These are phyloP conservation scores for Macrophya annulata DNA, from an alignment of 2,888 invertebrate genomes.

Conservation along the genomic window DNA sequence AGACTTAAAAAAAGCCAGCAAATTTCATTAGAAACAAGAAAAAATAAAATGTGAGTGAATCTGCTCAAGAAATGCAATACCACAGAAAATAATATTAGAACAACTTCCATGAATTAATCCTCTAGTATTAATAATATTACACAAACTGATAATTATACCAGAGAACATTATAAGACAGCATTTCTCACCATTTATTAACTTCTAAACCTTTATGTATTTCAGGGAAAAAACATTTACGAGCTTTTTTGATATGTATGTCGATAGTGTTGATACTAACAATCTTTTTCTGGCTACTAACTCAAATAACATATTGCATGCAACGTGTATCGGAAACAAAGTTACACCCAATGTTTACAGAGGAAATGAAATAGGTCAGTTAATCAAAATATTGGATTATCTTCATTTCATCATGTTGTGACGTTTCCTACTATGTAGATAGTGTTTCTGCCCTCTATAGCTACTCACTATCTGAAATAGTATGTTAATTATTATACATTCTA, in stretches of 20 bases:
- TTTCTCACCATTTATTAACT: not conserved
- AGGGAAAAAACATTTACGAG: conserved; percentile 66
- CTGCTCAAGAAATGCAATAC: not conserved
- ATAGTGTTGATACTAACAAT: conserved; percentile 78
- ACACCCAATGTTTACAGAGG: conserved; percentile 70
- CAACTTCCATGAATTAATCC: not conserved
- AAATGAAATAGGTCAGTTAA: conserved; percentile 65
- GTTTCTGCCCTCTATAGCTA: conserved; percentile 62
- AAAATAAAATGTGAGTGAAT: conserved; percentile 58
- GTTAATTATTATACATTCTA: conserved; percentile 33
- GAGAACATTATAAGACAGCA: not conserved
- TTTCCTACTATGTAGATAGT: conserved; percentile 3
- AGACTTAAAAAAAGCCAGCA: conserved; percentile 79
- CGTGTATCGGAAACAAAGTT: conserved; percentile 72
- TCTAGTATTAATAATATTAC: not conserved
- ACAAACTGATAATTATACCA: not conserved
- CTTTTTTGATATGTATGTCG: conserved; percentile 79
- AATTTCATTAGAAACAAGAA: conserved; percentile 71
- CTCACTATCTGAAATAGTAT: not conserved
- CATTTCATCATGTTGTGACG: not conserved
- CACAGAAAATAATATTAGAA: not conserved
- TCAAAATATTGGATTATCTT: not conserved
- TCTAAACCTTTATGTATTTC: conserved; percentile 53
- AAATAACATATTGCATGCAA: conserved; percentile 78
- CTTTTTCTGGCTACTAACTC: conserved; percentile 80